Percentiles rank a stretch among this genome's conserved stretches.
These are phyloP conservation scores for Sturnus vulgaris DNA, from an alignment of 2,113 vertebrate genomes.

Conservation along the genomic window DNA sequence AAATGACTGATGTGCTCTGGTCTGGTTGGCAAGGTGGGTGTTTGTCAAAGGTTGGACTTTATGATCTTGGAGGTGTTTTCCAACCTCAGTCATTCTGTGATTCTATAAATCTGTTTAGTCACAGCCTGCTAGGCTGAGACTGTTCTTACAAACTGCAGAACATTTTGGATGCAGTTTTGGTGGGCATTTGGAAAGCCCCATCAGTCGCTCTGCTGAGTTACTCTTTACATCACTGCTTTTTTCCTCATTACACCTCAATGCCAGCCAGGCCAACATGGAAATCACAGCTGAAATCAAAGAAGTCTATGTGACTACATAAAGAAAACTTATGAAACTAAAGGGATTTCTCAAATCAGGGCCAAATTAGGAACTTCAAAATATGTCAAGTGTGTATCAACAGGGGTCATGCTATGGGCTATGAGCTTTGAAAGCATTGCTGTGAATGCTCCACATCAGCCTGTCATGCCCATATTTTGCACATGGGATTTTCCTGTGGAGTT, in stretches of 20 bases:
- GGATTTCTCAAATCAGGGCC: not conserved
- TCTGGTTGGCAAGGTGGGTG: not conserved
- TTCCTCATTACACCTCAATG: not conserved
- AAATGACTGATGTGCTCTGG: not conserved
- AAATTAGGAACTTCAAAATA: not conserved
- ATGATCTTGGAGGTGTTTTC: not conserved
- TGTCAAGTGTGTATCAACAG: not conserved
- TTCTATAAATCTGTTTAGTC: not conserved
- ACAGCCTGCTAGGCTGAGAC: not conserved
- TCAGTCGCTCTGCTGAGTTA: not conserved
- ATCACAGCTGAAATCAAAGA: not conserved
- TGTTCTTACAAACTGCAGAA: not conserved
- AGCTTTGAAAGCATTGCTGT: not conserved
- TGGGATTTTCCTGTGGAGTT: not conserved
- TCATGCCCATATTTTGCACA: not conserved
- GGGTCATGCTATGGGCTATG: not conserved
- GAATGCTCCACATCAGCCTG: not conserved
- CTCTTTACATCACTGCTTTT: not conserved
- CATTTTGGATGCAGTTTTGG: not conserved
- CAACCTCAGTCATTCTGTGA: not conserved
- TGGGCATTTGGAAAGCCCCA: not conserved
- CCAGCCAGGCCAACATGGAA: not conserved
- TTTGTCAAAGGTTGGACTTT: not conserved
- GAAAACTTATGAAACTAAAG: not conserved
- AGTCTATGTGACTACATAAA: not conserved